Base-by-base conservation (phyloP, 2,113 vertebrate species). In the Acanthisitta chloris region DNA sequence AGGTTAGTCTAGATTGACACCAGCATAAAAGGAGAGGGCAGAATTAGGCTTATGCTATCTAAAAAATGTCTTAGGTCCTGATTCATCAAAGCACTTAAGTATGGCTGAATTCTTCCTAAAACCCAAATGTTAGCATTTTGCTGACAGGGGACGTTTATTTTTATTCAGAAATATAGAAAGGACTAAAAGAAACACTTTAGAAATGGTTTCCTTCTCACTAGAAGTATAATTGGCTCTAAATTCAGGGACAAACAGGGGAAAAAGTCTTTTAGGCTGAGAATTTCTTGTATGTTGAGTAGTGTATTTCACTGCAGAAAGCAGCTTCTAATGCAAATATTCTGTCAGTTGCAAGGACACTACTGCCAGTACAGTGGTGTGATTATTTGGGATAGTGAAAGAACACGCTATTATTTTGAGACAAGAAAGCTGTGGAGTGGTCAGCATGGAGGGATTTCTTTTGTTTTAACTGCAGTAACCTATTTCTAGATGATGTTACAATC, bases 1-100 rank as follows among this genome's bases (percentile, higher is more conserved):
- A 85, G 70, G 93, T 94, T 94, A 92, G 94, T 96, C 81, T 72
- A 87, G 93, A 89, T 40, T 94, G 96, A 94, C 91, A 91, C 19
- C 0, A 1, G 66, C 67, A 82, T 65, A 87, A 96, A 94, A 97
- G 48, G 80, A 95, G 61, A 95, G 73, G 78, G 86, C 81, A 89
- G 89, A 92, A 91, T 94, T 96, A 92, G 93, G 81, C 78, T 95
- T 89, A 76, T 4, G 3, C 61, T 72, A 76, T 85, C 86, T 87
- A 61, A 92, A 91, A 89, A 91, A 55, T 81, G 84, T 95, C 93
- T 95, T 94, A 36, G 88, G 95, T 92, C 67, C 43, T 66, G 90
- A 83, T 96, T 94, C 86, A 92, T 96, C 90, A 86, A 90, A 92
- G 90, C 55, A 51, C n/a, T 93, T 92, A 49, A 92, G 17, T 3